Evolutionary conservation across 2,888 invertebrate genomes (phyloP), one percentile per base, ranked within the genome.

Genomic region (Pyrgus malvae): DNA sequence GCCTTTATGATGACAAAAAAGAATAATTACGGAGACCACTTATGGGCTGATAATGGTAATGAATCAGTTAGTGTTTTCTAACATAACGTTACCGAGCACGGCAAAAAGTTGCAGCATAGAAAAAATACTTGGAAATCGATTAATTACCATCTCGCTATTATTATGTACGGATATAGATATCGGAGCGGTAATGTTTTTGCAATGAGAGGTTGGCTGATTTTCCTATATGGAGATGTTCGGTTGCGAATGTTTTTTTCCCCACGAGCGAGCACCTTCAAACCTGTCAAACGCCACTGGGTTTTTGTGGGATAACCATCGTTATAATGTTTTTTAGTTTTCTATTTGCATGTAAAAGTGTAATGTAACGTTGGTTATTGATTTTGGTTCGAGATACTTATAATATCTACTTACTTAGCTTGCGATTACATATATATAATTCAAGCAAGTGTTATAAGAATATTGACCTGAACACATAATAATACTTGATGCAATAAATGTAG

Each of bases 141-240:
- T 29, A 31, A 54, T 46, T 53, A 54, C 23, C 53, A 54, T 54
- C 46, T 40, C 40, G 53, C 45, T 31, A 45, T 53, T 48, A 53
- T 53, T 45, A 35, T 19, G 44, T 45, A 33, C 53, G 38, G 53
- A 46, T 54, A 54, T 54, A 54, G 45, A 54, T 46, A 54, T 54
- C 53, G 53, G 29, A 46, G 31, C 53, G 53, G 46, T 54, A 46
- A 6, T 31, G 2, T 54, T 54, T 46, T 54, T 54, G 55, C 33
- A 2, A 33, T 41, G 3, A 55, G 41, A 48, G 55, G 48, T 55
- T 55, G 55, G 55, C 23, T 55, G 55, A 41, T 48, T 55, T 55
- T 55, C 55, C 35, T 48, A 48, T 55, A 55, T 48, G 55, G 55
- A 55, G 48, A 55, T 48, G 55, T 55, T 55, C 25, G 14, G 40